A percentile compares a stretch with the other conserved stretches of the same genome.
Conservation (phyloP, 1,140 invertebrate species). For the Drosophila aff. region DNA sequence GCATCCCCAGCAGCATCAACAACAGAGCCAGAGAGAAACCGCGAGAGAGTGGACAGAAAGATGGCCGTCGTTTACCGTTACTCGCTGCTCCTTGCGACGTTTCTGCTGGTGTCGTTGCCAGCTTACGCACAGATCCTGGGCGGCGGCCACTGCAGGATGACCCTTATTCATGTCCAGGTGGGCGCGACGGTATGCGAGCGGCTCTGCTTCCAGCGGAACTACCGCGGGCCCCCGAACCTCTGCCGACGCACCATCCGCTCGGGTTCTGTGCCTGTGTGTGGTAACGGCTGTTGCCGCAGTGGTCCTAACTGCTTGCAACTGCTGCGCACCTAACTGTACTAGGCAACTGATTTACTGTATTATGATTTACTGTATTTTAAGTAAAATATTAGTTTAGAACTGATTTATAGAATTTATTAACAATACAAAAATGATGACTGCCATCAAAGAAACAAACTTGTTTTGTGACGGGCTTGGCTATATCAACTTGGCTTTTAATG, state of each 20-base stretch:
- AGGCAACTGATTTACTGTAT: background rate
- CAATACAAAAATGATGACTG: background rate
- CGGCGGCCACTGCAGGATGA: constrained; percentile 21
- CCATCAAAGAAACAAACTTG: too few relatives aligned
- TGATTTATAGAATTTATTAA: background rate
- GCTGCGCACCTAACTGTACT: constrained; percentile 16
- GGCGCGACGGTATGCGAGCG: constrained; percentile 30
- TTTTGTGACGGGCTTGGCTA: background rate
- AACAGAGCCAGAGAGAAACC: background rate
- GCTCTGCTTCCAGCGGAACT: constrained; percentile 18
- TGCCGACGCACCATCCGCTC: constrained; percentile 4
- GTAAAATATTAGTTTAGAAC: background rate
- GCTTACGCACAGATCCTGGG: constrained; percentile 17
- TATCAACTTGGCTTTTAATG: background rate
- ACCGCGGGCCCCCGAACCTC: constrained; percentile 19
- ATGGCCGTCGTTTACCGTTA: background rate
- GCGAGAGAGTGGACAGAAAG: background rate
- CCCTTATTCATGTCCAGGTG: background rate
- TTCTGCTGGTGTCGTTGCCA: background rate
- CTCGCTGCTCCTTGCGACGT: background rate
- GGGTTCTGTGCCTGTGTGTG: constrained; percentile 13
- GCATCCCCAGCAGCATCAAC: constrained; percentile 5
- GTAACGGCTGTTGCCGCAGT: constrained; percentile 22
- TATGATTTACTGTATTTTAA: too few relatives aligned
- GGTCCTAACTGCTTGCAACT: constrained; percentile 29